A percentile compares a stretch with the other conserved stretches of the same genome.
phyloP scores from a whole-genome alignment of 2,797 vertebrate species.

The Holocentrus rufus region DNA sequence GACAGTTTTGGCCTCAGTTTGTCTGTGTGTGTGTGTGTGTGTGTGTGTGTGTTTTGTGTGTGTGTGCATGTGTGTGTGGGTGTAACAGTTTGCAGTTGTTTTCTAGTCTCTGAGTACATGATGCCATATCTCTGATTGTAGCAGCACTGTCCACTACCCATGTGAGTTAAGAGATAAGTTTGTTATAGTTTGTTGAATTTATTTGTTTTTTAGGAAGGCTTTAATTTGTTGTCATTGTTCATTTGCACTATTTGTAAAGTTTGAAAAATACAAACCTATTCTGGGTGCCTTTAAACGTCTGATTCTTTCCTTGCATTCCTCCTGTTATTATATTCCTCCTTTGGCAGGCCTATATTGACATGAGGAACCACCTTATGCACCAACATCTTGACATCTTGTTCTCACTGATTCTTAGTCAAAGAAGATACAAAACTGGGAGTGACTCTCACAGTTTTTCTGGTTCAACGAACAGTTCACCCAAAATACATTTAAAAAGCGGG shows the following conservation, averaged over 20 bases:
- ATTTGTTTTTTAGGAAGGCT: slow-evolving; percentile 2
- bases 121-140: slow-evolving; percentile 5
- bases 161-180: slow-evolving; percentile 8
- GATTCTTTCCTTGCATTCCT: not conserved
- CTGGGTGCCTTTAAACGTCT: slow-evolving; percentile 32
- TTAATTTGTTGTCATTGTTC: slow-evolving; percentile 43
- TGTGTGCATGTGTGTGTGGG: slow-evolving; percentile 23
- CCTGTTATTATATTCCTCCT: slow-evolving; percentile 7
- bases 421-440: too few species aligned
- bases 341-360: too few species aligned
- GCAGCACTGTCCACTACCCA: slow-evolving; percentile 1
- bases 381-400: too few species aligned
- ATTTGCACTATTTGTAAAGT: slow-evolving; percentile 73
- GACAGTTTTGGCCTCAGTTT: slow-evolving; percentile 3
- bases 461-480: too few species aligned
- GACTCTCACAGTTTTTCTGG: too few species aligned
- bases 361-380: too few species aligned
- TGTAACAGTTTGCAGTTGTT: slow-evolving; percentile 32
- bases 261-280: slow-evolving; percentile 63
- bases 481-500: too few species aligned
- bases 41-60: slow-evolving; percentile 26
- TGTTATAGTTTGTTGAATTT: not conserved
- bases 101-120: not conserved
- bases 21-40: slow-evolving; percentile 28
- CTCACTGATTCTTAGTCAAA: too few species aligned